Percentiles rank a stretch among this genome's conserved stretches.
Evolutionary conservation across 2,113 vertebrate genomes (phyloP).

Genomic region (Ahaetulla prasina): DNA sequence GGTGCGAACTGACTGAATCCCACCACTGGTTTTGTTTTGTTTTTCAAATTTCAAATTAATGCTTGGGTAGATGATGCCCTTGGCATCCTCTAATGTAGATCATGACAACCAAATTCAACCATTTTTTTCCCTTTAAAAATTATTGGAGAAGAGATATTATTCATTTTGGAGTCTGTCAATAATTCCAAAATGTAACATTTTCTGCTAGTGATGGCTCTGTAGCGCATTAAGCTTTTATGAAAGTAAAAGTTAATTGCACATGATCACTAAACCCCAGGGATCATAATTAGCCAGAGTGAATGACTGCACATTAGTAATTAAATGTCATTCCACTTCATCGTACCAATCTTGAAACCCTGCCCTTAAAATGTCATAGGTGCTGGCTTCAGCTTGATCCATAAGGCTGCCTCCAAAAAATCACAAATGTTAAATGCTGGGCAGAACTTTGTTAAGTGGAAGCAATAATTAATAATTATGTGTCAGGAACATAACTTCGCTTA

Average conservation of each 20-base stretch:
- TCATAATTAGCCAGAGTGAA: constrained; percentile 85
- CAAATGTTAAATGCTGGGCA: constrained; percentile 15
- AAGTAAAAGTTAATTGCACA: constrained; percentile 91
- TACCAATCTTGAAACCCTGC: constrained; percentile 72
- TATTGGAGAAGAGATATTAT: constrained; percentile 61
- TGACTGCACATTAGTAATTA: constrained; percentile 89
- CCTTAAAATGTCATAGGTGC: constrained; percentile 68
- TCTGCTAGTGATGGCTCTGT: constrained; percentile 54
- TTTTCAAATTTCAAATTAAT: constrained; percentile 31
- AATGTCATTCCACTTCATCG: constrained; percentile 86
- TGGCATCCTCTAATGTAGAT: background rate
- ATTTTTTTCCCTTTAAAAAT: constrained; percentile 17
- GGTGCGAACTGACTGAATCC: no score
- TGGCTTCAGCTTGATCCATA: constrained; percentile 63
- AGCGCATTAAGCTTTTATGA: constrained; percentile 86
- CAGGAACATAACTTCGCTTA: constrained; percentile 9
- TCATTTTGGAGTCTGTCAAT: constrained; percentile 74
- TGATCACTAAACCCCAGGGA: constrained; percentile 88
- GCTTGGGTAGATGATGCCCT: background rate
- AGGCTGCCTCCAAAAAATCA: constrained; percentile 35
- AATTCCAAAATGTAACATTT: constrained; percentile 71
- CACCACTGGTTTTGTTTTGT: no score
- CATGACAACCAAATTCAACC: background rate
- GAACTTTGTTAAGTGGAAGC: constrained; percentile 32
- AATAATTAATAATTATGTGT: constrained; percentile 31